Evolutionary conservation across 2,113 vertebrate species (phyloP).

Genomic region (Dromas ardeola): DNA sequence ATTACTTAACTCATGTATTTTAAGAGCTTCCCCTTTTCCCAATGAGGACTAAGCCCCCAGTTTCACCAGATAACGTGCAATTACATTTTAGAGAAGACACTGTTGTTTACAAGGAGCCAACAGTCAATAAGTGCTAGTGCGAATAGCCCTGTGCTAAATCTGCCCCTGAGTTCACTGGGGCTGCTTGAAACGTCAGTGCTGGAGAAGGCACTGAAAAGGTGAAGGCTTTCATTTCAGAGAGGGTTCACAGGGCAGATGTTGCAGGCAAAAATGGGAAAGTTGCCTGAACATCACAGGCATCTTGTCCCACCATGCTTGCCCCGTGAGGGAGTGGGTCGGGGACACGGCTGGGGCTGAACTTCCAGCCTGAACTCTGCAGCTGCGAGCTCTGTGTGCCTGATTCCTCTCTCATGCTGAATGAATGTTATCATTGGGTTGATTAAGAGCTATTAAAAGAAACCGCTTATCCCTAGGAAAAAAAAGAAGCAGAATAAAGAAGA

Average conservation of each 20-base stretch:
- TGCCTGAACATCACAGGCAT: background rate
- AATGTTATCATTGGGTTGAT: background rate
- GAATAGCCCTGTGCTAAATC: background rate
- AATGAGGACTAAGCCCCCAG: background rate
- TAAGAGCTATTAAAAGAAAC: background rate
- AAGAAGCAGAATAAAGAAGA: background rate
- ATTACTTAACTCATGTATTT: background rate
- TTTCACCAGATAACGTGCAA: background rate
- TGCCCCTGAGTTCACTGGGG: background rate
- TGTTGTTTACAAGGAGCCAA: background rate
- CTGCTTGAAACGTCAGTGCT: background rate
- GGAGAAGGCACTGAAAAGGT: background rate
- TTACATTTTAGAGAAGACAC: background rate
- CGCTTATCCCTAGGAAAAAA: background rate
- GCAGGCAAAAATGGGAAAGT: fast-evolving
- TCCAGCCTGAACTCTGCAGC: background rate
- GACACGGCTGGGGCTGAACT: background rate
- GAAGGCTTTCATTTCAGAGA: background rate
- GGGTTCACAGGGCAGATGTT: background rate
- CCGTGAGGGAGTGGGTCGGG: background rate
- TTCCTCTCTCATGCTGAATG: background rate
- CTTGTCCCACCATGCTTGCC: background rate
- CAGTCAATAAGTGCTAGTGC: background rate
- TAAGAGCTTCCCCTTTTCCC: background rate
- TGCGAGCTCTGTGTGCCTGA: background rate